These are phyloP conservation scores for Drosophila repleta DNA, from an alignment of 1,140 invertebrate genomes.

Conservation along the genomic window DNA sequence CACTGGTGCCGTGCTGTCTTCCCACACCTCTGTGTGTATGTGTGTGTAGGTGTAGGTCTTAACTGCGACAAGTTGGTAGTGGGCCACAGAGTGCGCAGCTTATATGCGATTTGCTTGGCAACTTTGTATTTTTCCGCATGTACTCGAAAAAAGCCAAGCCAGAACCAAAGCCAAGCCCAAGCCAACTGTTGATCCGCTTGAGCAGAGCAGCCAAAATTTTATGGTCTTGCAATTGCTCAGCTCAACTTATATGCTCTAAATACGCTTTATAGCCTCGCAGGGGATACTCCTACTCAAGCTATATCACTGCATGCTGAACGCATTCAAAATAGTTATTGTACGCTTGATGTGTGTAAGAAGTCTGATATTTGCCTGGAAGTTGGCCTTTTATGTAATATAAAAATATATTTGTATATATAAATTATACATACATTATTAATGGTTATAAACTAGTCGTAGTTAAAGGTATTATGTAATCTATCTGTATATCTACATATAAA, in stretches of 20 bases:
- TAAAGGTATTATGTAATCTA: too few species aligned
- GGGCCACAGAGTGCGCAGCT: slow-evolving; percentile 45
- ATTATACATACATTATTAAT: too few species aligned
- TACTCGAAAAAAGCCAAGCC: slow-evolving; percentile 14
- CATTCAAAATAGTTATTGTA: neutral
- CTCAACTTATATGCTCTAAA: slow-evolving; percentile 1
- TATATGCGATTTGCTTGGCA: slow-evolving; percentile 67
- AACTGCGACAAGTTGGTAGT: slow-evolving; percentile 41
- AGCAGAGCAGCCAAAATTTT: slow-evolving; percentile 44
- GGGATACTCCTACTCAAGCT: too few species aligned
- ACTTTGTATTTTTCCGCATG: slow-evolving; percentile 68
- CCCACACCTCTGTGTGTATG: slow-evolving; percentile 12
- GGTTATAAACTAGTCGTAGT: too few species aligned
- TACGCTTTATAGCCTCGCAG: neutral
- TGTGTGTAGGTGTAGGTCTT: slow-evolving; percentile 14
- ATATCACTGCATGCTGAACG: neutral
- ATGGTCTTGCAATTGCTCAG: slow-evolving; percentile 36
- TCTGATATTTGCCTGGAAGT: too few species aligned
- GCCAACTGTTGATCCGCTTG: slow-evolving; percentile 73
- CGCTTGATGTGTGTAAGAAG: neutral
- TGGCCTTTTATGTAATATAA: too few species aligned
- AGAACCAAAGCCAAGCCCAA: slow-evolving; percentile 7
- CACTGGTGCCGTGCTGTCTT: slow-evolving; percentile 6
- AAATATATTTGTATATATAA: too few species aligned
- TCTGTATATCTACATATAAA: too few species aligned